Evolutionary conservation across 2,888 invertebrate genomes (phyloP).

Genomic region (Caenorhabditis sp.): DNA sequence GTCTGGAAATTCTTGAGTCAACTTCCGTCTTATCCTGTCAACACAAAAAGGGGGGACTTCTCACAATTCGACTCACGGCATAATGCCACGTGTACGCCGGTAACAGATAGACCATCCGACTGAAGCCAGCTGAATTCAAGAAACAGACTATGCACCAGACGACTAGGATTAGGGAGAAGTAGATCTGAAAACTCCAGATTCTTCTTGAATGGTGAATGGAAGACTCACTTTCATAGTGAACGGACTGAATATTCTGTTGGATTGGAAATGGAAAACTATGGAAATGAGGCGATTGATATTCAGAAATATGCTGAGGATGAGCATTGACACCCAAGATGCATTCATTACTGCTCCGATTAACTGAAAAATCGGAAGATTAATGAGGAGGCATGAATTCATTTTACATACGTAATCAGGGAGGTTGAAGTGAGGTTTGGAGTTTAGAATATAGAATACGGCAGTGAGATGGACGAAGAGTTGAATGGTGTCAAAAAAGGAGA

Average conservation of each 20-base stretch:
- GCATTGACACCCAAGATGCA: constrained; percentile 69
- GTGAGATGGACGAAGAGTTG: constrained; percentile 68
- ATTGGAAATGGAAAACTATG: constrained; percentile 66
- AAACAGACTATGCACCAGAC: constrained; percentile 59
- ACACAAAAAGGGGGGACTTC: constrained; percentile 24
- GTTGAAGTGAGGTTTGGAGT: constrained; percentile 53
- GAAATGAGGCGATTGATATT: constrained; percentile 67
- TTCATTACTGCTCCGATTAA: constrained; percentile 70
- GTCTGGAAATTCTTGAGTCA: background rate
- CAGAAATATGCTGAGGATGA: constrained; percentile 67
- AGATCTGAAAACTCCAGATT: constrained; percentile 51
- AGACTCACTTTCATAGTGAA: constrained; percentile 51
- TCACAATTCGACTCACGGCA: constrained; percentile 59
- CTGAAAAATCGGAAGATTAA: constrained; percentile 45
- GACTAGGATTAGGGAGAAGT: constrained; percentile 46
- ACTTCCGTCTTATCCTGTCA: background rate
- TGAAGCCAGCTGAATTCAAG: constrained; percentile 56
- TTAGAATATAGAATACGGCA: constrained; percentile 67
- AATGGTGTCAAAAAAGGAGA: constrained; percentile 67
- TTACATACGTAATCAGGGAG: constrained; percentile 40
- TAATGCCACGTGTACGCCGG: constrained; percentile 73
- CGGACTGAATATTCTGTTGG: constrained; percentile 55
- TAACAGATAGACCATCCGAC: constrained; percentile 68
- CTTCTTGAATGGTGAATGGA: background rate
- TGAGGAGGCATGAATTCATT: background rate